These are phyloP conservation scores for Tipula vernalis DNA, from an alignment of 2,888 invertebrate species.

Conservation along the genomic window DNA sequence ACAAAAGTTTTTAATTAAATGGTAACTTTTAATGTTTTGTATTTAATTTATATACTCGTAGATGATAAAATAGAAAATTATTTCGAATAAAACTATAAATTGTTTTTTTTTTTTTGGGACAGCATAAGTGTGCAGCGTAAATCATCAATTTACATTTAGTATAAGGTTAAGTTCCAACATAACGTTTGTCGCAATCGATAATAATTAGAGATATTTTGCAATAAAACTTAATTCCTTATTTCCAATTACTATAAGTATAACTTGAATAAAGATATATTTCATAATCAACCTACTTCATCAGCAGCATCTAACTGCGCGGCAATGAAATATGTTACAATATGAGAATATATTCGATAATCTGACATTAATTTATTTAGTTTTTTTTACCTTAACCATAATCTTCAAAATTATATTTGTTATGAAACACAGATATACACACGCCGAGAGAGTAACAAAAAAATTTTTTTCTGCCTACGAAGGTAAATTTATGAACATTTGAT, in stretches of 20 bases:
- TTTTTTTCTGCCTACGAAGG: not conserved
- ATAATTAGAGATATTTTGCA: not conserved
- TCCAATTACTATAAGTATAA: not conserved
- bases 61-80: not conserved
- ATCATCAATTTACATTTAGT: too few relatives aligned
- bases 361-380: slow-evolving; percentile 1
- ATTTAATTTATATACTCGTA: not conserved
- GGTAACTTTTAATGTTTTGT: not conserved
- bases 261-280: not conserved
- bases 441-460: not conserved
- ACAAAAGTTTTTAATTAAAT: not conserved
- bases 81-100: too few relatives aligned
- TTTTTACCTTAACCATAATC: not conserved
- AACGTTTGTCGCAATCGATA: not conserved
- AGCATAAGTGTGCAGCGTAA: too few relatives aligned
- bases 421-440: not conserved
- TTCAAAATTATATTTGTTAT: not conserved
- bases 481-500: not conserved
- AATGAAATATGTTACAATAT: not conserved
- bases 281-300: not conserved
- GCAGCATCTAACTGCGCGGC: not conserved
- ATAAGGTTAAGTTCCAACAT: too few relatives aligned
- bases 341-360: not conserved
- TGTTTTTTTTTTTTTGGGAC: too few relatives aligned
- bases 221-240: not conserved